Conservation (phyloP, 2,113 vertebrate species). For the Ia io region DNA sequence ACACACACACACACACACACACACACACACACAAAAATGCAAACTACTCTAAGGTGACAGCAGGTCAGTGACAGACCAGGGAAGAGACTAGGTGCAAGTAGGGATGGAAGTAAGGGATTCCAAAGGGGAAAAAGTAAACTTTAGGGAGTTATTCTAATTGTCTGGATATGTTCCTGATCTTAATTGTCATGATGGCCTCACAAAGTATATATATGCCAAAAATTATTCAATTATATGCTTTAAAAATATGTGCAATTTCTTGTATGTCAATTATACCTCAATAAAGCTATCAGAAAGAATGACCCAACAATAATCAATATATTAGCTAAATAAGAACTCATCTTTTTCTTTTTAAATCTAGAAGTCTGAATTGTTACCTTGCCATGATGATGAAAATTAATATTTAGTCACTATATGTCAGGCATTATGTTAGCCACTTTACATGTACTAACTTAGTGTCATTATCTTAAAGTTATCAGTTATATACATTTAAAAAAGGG, state of each 20-base stretch:
- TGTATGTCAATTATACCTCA: background rate
- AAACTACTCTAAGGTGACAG: background rate
- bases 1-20: background rate
- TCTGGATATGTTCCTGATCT: background rate
- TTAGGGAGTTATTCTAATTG: background rate
- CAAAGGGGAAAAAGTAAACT: background rate
- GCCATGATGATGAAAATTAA: constrained; percentile 26
- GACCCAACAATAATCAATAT: background rate
- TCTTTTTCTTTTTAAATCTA: constrained; percentile 31
- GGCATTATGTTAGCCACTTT: background rate
- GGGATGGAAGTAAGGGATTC: background rate
- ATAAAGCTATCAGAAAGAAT: background rate
- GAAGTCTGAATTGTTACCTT: constrained; percentile 1
- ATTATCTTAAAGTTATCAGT: background rate
- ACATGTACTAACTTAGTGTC: background rate
- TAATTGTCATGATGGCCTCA: background rate
- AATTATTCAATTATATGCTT: background rate
- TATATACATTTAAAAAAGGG: background rate
- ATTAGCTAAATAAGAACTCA: constrained; percentile 6
- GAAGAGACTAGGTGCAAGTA: background rate
- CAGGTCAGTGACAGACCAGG: background rate
- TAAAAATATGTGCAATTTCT: background rate
- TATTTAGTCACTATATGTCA: background rate
- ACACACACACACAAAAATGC: no score
- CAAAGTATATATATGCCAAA: background rate